A percentile compares a stretch with the other conserved stretches of the same genome.
Evolutionary conservation across 2,797 vertebrate genomes (phyloP).

Genomic region (Vipera latastei): DNA sequence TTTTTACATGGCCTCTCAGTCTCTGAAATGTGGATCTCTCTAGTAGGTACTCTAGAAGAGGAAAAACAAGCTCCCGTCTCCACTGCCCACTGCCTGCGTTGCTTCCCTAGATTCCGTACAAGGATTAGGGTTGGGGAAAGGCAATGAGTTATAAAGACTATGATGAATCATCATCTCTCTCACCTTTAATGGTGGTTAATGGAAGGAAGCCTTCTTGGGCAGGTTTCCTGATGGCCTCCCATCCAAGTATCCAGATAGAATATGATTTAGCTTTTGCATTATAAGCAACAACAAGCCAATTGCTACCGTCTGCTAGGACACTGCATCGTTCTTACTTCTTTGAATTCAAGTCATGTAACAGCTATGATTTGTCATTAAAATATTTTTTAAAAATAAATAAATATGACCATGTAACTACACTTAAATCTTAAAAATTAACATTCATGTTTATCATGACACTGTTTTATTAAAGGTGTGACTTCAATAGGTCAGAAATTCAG

Average conservation of each 20-base stretch:
- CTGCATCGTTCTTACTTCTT: neutral
- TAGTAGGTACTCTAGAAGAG: neutral
- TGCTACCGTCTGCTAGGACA: neutral
- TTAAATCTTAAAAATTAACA: neutral
- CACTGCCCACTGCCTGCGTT: neutral
- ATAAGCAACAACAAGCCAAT: neutral
- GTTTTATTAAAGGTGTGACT: neutral
- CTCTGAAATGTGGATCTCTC: neutral
- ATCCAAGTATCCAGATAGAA: neutral
- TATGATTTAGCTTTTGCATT: neutral
- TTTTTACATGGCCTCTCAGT: neutral
- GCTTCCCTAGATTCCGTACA: neutral
- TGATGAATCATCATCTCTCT: neutral
- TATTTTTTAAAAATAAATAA: neutral
- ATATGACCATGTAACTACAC: neutral
- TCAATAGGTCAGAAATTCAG: neutral
- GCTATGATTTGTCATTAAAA: neutral
- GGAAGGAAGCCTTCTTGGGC: neutral
- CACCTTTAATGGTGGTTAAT: neutral
- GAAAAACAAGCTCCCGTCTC: neutral
- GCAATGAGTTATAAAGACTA: neutral
- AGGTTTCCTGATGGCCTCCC: neutral
- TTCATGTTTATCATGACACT: neutral
- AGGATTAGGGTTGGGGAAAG: neutral
- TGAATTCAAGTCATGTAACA: neutral